Evolutionary conservation across 1,140 invertebrate genomes (phyloP).

Genomic region (Pseudoatta argentina): DNA sequence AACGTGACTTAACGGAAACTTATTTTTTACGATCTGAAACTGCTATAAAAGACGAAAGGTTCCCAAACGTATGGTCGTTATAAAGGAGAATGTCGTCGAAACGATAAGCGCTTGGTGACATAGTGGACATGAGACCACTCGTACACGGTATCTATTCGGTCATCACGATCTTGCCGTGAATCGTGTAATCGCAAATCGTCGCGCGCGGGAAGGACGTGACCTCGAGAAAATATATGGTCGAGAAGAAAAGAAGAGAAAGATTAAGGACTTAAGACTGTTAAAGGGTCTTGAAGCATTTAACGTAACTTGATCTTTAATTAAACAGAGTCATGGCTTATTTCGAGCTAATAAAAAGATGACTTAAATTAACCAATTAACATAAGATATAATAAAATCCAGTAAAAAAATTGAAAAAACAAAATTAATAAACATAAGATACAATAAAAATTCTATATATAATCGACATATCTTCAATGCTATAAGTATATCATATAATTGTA

Average conservation of each 20-base stretch:
- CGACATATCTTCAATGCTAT: no score
- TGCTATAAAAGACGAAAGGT: constrained; percentile 19
- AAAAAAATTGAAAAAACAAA: no score
- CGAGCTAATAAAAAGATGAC: no score
- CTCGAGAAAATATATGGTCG: constrained; percentile 62
- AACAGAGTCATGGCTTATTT: no score
- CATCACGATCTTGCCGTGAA: constrained; percentile 61
- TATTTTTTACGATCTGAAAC: constrained; percentile 7
- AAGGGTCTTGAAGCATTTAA: constrained; percentile 6
- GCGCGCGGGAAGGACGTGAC: constrained; percentile 70
- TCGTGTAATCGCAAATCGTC: constrained; percentile 71
- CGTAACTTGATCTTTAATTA: constrained; percentile 61
- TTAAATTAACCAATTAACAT: no score
- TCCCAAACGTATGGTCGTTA: neutral
- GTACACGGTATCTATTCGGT: constrained; percentile 50
- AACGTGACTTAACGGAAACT: neutral
- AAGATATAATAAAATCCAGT: no score
- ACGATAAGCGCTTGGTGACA: constrained; percentile 48
- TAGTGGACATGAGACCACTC: constrained; percentile 47
- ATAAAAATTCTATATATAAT: no score
- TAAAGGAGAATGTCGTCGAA: constrained; percentile 13
- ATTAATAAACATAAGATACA: no score
- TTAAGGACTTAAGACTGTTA: neutral
- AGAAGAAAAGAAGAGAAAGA: constrained; percentile 23
- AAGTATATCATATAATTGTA: no score